Evolutionary conservation across 1,140 invertebrate species (phyloP), one percentile per base, ranked within the genome.

Genomic region (Nixonia krombeini): DNA sequence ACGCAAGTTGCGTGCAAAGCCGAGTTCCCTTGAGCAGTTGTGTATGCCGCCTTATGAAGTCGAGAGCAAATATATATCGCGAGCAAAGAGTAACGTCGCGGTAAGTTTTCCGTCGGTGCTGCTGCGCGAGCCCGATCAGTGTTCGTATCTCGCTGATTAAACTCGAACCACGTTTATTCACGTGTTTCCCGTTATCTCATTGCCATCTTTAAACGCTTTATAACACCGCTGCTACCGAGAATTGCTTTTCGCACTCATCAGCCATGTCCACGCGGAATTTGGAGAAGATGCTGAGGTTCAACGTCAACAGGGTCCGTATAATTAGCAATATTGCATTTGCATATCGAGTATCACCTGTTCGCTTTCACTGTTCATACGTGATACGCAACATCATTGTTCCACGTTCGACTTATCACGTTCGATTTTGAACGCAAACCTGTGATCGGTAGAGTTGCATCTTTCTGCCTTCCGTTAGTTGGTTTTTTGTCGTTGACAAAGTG

Each of bases 281-380:
- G 56, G 78, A 79, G 50, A 82, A 79, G 38, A 80, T 82, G 74
- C 70, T 81, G 33, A 73, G 79, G 23, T 70, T 81, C 45, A 67
- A 77, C 5, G 28, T 78, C n/a, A 72, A 72, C 8, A 73, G 74
- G 78, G 79, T 81, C 59, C 28, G 79, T 81, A 73, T 47, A 15
- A 18, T 12, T 10, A 6, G 7, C 8, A 35, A 13, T 35, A 10
- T 10, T 7, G 10, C 15, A 35, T 35, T 15, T 13, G 12, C 2
- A 21, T 21, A 10, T 35, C 0, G n/a, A n/a, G n/a, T n/a, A n/a
- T n/a, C n/a, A n/a, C n/a, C n/a, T n/a, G n/a, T n/a, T n/a, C n/a
- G n/a, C n/a, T n/a, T n/a, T n/a, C n/a, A n/a, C n/a, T n/a, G n/a
- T n/a, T n/a, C n/a, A n/a, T n/a, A n/a, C n/a, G n/a, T n/a, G n/a